Evolutionary conservation across 2,113 vertebrate species (phyloP), one percentile per base, ranked within the genome.

Genomic region (Rhabdornis inornatus): DNA sequence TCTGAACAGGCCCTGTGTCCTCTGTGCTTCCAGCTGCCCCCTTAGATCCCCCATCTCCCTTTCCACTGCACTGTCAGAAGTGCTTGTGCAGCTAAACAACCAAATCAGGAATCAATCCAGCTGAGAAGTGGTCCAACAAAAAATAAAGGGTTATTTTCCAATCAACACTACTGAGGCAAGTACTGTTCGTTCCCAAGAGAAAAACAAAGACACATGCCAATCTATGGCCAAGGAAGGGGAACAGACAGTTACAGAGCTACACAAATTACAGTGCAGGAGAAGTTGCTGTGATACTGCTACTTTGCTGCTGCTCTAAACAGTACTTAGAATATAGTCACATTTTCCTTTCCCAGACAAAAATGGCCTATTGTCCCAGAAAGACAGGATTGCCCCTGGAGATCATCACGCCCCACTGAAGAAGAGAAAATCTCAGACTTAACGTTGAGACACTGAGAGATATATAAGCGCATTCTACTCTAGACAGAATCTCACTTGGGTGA

Each of bases 111-210:
- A 93, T 53, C 40, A 66, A 88, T 85, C 71, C 88, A 83, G 71
- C 63, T 63, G 35, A 94, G 74, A 88, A 95, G 83, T 31, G 31
- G 52, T 65, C 49, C 79, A 80, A 82, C 68, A 86, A 86, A 88
- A 83, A 85, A 27, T 37, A 84, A 90, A 84, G 23, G 49, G 53
- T 86, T 90, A 86, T 93, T 95, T 94, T 86, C 45, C 86, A 88
- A 22, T 70, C 79, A 65, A 70, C 59, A 74, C 59, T 61, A 93
- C 45, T 9, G 4, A 90, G 85, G 59, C 50, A 92, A 94, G 79
- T 77, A 79, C 45, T 72, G 59, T 72, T 94, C 33, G 50, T 80
- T 94, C 83, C 79, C 71, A 92, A 88, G 23, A 27, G 68, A 81
- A 80, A 83, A 93, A n/a, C 63, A 88, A 91, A 94, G 88, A 59